Conservation (phyloP, 2,797 vertebrate genomes). For the Mergus octosetaceus region DNA sequence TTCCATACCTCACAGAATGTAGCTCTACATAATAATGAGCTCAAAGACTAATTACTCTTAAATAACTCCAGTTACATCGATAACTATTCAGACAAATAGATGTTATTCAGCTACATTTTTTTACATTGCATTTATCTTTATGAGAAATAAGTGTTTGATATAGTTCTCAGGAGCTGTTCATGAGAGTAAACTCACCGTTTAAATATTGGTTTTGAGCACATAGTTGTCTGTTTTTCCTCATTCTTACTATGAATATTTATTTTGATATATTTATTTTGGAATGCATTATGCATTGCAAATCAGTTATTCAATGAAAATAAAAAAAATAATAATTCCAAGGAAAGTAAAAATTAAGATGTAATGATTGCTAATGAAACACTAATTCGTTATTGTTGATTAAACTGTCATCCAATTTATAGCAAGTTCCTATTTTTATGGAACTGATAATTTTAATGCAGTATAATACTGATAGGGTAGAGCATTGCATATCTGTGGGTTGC, state of each 20-base stretch:
- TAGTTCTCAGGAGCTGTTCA: not conserved
- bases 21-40: not conserved
- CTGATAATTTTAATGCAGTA: not conserved
- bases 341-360: not conserved
- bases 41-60: not conserved
- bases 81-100: not conserved
- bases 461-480: not conserved
- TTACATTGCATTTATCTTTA: not conserved
- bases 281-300: not conserved
- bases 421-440: not conserved
- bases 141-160: slow-evolving; percentile 4
- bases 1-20: not conserved
- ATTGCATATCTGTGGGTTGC: not conserved
- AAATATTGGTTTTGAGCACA: not conserved
- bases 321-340: not conserved
- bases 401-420: not conserved
- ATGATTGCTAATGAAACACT: not conserved
- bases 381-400: slow-evolving; percentile 8
- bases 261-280: not conserved
- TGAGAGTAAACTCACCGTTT: not conserved
- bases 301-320: not conserved
- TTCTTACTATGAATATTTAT: not conserved
- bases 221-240: not conserved
- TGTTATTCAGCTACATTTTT: not conserved
- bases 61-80: not conserved